Evolutionary conservation across 2,888 invertebrate genomes (phyloP), one percentile per base, ranked within the genome.

Genomic region (Tetramorium bicarinatum): DNA sequence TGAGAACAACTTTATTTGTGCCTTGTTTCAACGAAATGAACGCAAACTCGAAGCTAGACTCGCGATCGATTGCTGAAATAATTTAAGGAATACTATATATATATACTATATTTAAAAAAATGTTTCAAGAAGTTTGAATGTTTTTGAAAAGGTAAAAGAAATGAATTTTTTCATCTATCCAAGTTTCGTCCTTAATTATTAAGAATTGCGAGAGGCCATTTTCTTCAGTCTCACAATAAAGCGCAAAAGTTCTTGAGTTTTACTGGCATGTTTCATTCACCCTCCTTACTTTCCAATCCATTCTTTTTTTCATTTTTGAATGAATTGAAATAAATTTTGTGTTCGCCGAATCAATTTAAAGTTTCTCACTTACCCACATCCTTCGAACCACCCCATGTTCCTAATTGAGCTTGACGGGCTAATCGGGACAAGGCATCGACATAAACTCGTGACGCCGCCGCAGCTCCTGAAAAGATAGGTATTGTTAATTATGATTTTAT

Each of bases 371-470:
- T 96, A 98, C 98, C 98, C 92, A 98, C 98, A 96, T 98, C 98
- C 89, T 97, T 97, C 90, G 98, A 98, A 94, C 98, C 98, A 90
- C 97, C 97, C 97, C 97, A 97, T 61, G 97, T 97, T 90, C 98
- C 98, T 95, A 98, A 98, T 95, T 98, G 98, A 81, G 98, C 98
- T 95, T 98, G 98, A 90, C 97, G 96, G 86, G 98, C 98, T 94
- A 98, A 96, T 95, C 98, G 98, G 90, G 97, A 97, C 94, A 98
- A 97, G 87, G 98, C 97, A 93, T 98, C 98, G 93, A 98, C 98
- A 95, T 98, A 98, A 91, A 98, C 95, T 77, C 98, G 96, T 49
- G 98, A 98, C 56, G 98, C 98, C 87, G 98, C 97, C 83, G 98
- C 98, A 85, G 98, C 98, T 95, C 98, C 98, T 98, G 96, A 66